Conservation (phyloP, 2,797 vertebrate genomes). For the Pseudotriccus pelzelni region DNA sequence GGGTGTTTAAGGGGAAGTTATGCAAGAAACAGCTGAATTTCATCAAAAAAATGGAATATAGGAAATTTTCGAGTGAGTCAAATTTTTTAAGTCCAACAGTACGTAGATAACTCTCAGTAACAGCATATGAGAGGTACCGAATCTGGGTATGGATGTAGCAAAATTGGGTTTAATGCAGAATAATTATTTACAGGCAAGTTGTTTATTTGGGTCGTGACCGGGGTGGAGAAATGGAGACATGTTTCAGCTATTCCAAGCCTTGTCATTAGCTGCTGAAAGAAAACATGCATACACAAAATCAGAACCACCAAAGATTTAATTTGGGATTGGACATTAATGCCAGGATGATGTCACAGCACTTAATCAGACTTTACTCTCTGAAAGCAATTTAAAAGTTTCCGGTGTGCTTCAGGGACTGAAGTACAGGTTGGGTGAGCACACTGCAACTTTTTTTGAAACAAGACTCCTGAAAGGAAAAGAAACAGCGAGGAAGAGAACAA, state of each 20-base stretch:
- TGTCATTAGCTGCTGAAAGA: background rate
- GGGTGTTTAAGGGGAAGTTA: background rate
- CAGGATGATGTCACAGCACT: background rate
- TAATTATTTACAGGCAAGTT: background rate
- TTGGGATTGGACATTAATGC: background rate
- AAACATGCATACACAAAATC: background rate
- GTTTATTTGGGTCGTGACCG: background rate
- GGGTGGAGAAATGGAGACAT: background rate
- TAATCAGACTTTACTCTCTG: background rate
- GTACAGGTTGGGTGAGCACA: background rate
- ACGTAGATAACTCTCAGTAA: background rate
- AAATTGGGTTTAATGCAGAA: background rate
- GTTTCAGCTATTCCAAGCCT: background rate
- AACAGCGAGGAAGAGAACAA: background rate
- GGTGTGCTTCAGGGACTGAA: background rate
- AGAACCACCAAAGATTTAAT: background rate
- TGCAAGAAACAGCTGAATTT: background rate
- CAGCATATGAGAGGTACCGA: background rate
- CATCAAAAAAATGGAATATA: background rate
- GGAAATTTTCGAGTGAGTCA: background rate
- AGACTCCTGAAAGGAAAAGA: background rate
- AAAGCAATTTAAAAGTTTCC: background rate
- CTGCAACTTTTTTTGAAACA: background rate
- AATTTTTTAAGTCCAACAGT: background rate
- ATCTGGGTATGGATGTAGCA: background rate